phyloP scores from a whole-genome alignment of 2,888 invertebrate species.

The Proisotoma minuta region DNA sequence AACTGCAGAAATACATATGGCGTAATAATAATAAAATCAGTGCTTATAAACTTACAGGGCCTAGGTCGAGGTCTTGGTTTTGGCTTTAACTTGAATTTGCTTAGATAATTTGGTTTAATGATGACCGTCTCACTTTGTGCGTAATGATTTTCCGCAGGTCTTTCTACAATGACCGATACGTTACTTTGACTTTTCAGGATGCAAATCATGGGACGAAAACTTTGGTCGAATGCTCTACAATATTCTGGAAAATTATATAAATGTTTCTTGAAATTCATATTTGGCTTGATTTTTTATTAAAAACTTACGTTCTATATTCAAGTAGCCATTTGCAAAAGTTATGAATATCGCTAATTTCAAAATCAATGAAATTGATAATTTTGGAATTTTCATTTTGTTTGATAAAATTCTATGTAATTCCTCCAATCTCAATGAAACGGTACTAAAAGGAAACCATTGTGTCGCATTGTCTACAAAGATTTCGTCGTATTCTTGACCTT shows the following conservation, averaged over 20 bases:
- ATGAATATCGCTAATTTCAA: background rate
- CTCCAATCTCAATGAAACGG: too few species aligned
- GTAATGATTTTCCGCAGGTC: background rate
- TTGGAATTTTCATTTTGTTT: background rate
- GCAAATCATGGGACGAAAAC: slow-evolving; percentile 37
- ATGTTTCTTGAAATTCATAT: background rate
- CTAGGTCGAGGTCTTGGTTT: slow-evolving; percentile 13
- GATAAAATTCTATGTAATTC: too few species aligned
- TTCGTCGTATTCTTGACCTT: too few species aligned
- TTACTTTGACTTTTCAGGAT: slow-evolving; percentile 26
- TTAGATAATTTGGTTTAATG: background rate
- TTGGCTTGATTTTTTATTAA: background rate
- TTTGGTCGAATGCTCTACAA: slow-evolving; percentile 28
- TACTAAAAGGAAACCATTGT: too few species aligned
- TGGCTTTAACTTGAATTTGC: slow-evolving; percentile 1
- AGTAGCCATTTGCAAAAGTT: background rate
- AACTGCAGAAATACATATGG: background rate
- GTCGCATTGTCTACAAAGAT: too few species aligned
- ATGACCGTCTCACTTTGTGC: background rate
- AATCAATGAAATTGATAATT: background rate
- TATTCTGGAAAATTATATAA: slow-evolving; percentile 22
- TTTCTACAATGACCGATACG: background rate
- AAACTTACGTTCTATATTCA: slow-evolving; percentile 12
- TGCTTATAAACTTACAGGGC: background rate
- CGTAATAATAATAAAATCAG: background rate